Percentiles rank a stretch among this genome's conserved stretches.
Conservation (phyloP, 2,797 vertebrate genomes). For the Discoglossus pictus region DNA sequence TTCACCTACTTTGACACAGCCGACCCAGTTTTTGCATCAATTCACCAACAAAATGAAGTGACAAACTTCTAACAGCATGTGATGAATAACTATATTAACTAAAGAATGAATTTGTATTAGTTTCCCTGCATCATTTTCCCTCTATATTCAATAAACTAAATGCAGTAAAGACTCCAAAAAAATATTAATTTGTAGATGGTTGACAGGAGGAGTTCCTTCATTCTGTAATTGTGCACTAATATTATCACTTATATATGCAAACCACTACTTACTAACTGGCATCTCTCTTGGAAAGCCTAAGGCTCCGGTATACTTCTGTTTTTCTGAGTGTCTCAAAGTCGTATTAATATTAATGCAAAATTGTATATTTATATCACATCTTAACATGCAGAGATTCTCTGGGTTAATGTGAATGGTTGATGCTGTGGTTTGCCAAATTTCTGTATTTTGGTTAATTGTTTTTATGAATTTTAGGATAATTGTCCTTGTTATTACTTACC, state of each 20-base stretch:
- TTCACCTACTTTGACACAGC: no score
- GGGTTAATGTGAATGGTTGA: no score
- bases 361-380: conserved; percentile 45
- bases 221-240: conserved; percentile 24
- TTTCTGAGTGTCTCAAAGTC: conserved; percentile 31
- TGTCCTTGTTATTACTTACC: no score
- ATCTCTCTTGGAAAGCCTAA: conserved; percentile 44
- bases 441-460: no score
- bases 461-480: no score
- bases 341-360: conserved; percentile 46
- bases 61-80: no score
- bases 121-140: background rate
- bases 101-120: background rate
- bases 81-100: no score
- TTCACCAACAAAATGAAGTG: no score
- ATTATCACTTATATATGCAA: conserved; percentile 38
- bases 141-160: conserved; percentile 1
- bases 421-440: no score
- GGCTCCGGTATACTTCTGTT: conserved; percentile 30
- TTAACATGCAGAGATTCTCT: conserved; percentile 9
- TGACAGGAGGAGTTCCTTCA: conserved; percentile 23
- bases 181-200: conserved; percentile 15
- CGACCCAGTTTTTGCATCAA: no score
- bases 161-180: conserved; percentile 16
- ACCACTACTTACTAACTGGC: conserved; percentile 40